These are phyloP conservation scores for Epistrophella euchroma DNA, from an alignment of 2,888 invertebrate genomes.

Conservation along the genomic window DNA sequence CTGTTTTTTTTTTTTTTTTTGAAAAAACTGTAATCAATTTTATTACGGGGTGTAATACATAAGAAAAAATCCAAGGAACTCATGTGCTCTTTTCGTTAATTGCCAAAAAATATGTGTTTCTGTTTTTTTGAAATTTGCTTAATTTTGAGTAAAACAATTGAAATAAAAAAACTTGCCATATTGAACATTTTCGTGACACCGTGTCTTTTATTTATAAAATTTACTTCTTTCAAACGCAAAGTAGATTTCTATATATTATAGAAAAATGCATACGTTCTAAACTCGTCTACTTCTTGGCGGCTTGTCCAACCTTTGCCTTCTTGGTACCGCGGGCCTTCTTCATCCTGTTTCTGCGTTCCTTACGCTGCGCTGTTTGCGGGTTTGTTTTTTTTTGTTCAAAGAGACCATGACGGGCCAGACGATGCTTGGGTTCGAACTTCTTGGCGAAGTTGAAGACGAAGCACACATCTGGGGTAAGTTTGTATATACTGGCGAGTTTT, in stretches of 20 bases:
- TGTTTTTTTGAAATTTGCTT: no score
- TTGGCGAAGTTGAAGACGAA: slow-evolving; percentile 99
- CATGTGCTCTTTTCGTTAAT: no score
- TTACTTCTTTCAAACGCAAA: slow-evolving; percentile 62
- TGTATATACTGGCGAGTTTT: slow-evolving; percentile 98
- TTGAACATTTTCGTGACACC: no score
- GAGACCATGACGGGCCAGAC: slow-evolving; percentile 96
- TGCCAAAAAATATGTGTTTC: no score
- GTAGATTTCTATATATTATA: slow-evolving; percentile 37
- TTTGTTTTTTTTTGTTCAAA: slow-evolving; percentile 96
- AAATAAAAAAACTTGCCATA: no score
- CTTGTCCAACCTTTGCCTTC: slow-evolving; percentile 98
- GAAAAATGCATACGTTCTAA: slow-evolving; percentile 57
- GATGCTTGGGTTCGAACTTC: slow-evolving; percentile 99
- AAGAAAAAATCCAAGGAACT: no score
- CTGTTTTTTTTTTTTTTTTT: no score
- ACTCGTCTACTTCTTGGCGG: slow-evolving; percentile 91
- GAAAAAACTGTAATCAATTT: no score
- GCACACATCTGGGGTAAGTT: slow-evolving; percentile 97
- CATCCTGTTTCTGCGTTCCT: slow-evolving; percentile 99
- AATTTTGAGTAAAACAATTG: no score
- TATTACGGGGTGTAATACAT: no score
- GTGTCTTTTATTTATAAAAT: slow-evolving; percentile 73
- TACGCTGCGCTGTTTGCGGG: slow-evolving; percentile 99
- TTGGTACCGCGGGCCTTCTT: slow-evolving; percentile 99